Evolutionary conservation across 2,888 invertebrate genomes (phyloP).

Genomic region (Trypoxylon attenuatum): DNA sequence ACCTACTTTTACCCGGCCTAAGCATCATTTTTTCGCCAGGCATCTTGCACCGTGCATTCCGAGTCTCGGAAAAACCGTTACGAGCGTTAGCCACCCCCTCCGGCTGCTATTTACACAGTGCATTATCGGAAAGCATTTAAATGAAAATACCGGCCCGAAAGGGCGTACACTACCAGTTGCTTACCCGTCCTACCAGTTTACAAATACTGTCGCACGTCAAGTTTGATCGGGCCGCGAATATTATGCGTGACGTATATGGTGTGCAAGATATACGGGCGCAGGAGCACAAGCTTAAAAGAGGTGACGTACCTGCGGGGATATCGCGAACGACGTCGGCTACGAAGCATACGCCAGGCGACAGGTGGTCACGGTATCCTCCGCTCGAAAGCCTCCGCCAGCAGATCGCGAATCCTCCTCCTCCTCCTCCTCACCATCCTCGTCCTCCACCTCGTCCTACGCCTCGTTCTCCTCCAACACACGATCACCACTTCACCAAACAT

Average conservation of each 20-base stretch:
- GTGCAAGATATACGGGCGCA: constrained; percentile 23
- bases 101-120: constrained; percentile 13
- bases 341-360: constrained; percentile 50
- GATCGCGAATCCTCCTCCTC: constrained; percentile 1
- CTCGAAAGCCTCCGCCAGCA: constrained; percentile 34
- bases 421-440: not conserved
- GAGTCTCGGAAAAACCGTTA: constrained; percentile 25
- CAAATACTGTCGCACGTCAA: constrained; percentile 47
- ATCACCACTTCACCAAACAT: too few species aligned
- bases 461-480: not conserved
- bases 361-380: constrained; percentile 50
- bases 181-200: constrained; percentile 44
- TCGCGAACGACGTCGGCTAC: constrained; percentile 36
- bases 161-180: constrained; percentile 19
- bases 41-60: constrained; percentile 21
- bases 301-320: constrained; percentile 32
- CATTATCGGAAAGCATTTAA: constrained; percentile 36
- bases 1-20: not conserved
- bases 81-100: not conserved
- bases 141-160: constrained; percentile 30
- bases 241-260: constrained; percentile 46
- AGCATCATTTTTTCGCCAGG: not conserved
- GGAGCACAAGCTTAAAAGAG: constrained; percentile 11
- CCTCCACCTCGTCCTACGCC: not conserved
- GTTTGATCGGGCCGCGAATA: constrained; percentile 53